phyloP scores from a whole-genome alignment of 2,797 vertebrate species.

The Onychomys torridus region DNA sequence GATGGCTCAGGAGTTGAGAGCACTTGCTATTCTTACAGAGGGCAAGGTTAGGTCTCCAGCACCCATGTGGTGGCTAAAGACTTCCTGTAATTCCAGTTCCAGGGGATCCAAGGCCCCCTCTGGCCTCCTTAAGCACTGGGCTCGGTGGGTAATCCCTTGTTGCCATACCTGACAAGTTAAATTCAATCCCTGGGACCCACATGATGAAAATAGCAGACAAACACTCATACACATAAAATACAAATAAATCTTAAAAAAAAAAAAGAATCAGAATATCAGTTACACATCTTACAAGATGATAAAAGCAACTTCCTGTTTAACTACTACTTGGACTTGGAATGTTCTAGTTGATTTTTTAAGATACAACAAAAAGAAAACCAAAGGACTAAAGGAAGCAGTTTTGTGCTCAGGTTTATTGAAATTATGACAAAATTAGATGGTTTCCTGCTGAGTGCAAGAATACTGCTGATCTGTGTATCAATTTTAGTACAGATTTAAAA shows the following conservation, averaged over 20 bases:
- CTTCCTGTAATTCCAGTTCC: background rate
- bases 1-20: background rate
- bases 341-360: conserved; percentile 28
- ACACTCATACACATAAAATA: background rate
- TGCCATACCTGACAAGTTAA: too few species aligned
- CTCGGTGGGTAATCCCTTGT: too few species aligned
- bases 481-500: conserved; percentile 45
- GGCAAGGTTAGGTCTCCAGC: background rate
- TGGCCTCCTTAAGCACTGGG: too few species aligned
- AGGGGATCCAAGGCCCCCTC: background rate
- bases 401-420: conserved; percentile 18
- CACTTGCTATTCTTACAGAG: background rate
- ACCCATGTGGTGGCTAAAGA: background rate
- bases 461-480: conserved; percentile 37
- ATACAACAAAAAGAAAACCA: conserved; percentile 5
- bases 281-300: background rate
- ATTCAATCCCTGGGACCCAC: background rate
- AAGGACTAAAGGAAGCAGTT: background rate
- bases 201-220: background rate
- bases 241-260: background rate
- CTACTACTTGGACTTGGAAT: background rate
- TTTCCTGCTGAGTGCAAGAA: conserved; percentile 25
- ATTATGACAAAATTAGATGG: conserved; percentile 16
- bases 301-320: conserved; percentile 16
- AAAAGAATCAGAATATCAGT: background rate